Evolutionary conservation across 2,888 invertebrate species (phyloP), one percentile per base, ranked within the genome.

Genomic region (Gibbula magus): DNA sequence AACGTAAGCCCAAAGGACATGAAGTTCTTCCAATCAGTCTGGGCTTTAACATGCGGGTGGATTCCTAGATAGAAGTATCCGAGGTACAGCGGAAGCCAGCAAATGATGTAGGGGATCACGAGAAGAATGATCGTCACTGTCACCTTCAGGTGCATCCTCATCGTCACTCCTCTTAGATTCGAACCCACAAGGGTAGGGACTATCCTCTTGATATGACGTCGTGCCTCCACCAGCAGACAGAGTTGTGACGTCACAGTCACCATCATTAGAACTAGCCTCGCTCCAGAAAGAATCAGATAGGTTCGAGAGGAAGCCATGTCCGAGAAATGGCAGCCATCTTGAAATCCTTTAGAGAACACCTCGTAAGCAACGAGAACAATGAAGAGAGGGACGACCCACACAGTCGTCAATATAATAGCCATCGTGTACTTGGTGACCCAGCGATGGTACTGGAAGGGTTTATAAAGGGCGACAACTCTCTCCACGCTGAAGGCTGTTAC

Each of bases 131-230:
- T 81, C 16, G 81, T 81, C 10, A 78, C 45, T 0, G 78, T 79
- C 2, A 79, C 81, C 32, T 81, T 81, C 10, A 76, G 1, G n/a
- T 78, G 78, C 81, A 81, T 78, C 56, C 75, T 75, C 39, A 67
- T 56, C 2, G 61, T 70, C 0, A 45, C 76, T 7, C 76, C 66
- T 0, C n/a, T 20, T 22, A 61, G 53, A 20, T 53, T 39, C 0
- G 32, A 67, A 1, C 76, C 76, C 0, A 75, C 76, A 16, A 76
- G 20, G 25, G 70, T 70, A 3, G 76, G 78, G 8, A 79, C 7
- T 22, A 81, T 81, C 29, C 75, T 78, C 61, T 67, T 78, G 56
- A 81, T 79, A 22, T 81, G 81, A 18, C 20, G n/a, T 18, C 66
- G 22, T 10, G 81, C 76, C 3, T 56, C 39, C 20, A 20, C 56